Percentiles rank a stretch among this genome's conserved stretches.
Evolutionary conservation across 2,888 invertebrate species (phyloP).

Genomic region (Synanthedon tipuliformis): DNA sequence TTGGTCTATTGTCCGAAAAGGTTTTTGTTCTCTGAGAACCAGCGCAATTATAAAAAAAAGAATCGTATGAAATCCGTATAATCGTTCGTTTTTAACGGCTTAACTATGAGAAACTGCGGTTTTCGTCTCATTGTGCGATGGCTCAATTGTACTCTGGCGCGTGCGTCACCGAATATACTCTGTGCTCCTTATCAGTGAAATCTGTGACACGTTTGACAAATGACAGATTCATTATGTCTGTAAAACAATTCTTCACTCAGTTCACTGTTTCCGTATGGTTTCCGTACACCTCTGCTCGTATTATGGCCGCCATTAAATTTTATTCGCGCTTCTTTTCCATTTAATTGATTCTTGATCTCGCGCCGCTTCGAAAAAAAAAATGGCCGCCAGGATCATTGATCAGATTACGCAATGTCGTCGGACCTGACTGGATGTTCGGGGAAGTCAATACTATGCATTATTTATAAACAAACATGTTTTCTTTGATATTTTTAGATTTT

Average conservation of each 20-base stretch:
- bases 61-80: conserved; percentile 60
- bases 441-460: conserved; percentile 52
- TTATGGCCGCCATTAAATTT: conserved; percentile 30
- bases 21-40: conserved; percentile 66
- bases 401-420: conserved; percentile 63
- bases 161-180: neutral
- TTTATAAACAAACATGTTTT: conserved; percentile 30
- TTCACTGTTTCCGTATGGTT: no score
- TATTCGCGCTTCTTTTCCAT: conserved; percentile 25
- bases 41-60: conserved; percentile 54
- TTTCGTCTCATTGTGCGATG: conserved; percentile 52
- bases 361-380: conserved; percentile 19
- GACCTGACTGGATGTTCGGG: conserved; percentile 45
- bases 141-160: neutral
- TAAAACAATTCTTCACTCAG: conserved; percentile 24
- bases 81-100: conserved; percentile 62
- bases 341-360: conserved; percentile 51
- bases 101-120: conserved; percentile 65
- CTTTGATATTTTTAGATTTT: no score
- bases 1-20: conserved; percentile 63
- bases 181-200: conserved; percentile 5
- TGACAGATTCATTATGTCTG: conserved; percentile 34
- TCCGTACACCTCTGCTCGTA: conserved; percentile 28
- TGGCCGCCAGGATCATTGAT: conserved; percentile 56
- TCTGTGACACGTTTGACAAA: conserved; percentile 27